phyloP scores from a whole-genome alignment of 2,888 invertebrate genomes.

The Trissolcus brochymenae region DNA sequence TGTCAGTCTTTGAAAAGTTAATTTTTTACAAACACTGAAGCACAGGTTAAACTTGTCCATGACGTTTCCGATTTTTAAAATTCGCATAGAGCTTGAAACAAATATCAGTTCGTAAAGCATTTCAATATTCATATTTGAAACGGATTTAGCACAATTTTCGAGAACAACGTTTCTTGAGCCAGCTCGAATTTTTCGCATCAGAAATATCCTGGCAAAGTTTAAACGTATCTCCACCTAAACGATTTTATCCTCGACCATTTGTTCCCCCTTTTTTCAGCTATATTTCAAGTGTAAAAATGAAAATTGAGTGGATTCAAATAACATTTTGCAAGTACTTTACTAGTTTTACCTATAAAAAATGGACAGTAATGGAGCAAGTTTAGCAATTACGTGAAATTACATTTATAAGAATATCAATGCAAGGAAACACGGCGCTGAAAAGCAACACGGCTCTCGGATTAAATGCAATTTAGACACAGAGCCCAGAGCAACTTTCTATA shows the following conservation, averaged over 20 bases:
- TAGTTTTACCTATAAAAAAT: slow-evolving; percentile 5
- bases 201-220: slow-evolving; percentile 20
- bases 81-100: too few species aligned
- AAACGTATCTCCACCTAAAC: slow-evolving; percentile 28
- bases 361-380: slow-evolving; percentile 14
- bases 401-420: slow-evolving; percentile 42
- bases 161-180: slow-evolving; percentile 21
- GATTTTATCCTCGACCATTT: slow-evolving; percentile 12
- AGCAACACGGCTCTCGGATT: slow-evolving; percentile 28
- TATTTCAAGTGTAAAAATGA: neutral
- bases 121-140: slow-evolving; percentile 27
- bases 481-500: slow-evolving; percentile 18
- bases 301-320: neutral
- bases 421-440: slow-evolving; percentile 29
- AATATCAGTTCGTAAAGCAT: neutral
- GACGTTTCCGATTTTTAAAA: too few species aligned
- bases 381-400: slow-evolving; percentile 33
- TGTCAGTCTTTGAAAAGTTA: too few species aligned
- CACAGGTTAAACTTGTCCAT: too few species aligned
- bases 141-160: slow-evolving; percentile 17
- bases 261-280: slow-evolving; percentile 8
- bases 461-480: slow-evolving; percentile 32
- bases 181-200: slow-evolving; percentile 15
- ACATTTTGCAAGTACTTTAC: neutral
- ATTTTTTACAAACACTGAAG: too few species aligned